Percentiles rank a stretch among this genome's conserved stretches.
Evolutionary conservation across 2,797 vertebrate species (phyloP).

Genomic region (Sus cebifrons): DNA sequence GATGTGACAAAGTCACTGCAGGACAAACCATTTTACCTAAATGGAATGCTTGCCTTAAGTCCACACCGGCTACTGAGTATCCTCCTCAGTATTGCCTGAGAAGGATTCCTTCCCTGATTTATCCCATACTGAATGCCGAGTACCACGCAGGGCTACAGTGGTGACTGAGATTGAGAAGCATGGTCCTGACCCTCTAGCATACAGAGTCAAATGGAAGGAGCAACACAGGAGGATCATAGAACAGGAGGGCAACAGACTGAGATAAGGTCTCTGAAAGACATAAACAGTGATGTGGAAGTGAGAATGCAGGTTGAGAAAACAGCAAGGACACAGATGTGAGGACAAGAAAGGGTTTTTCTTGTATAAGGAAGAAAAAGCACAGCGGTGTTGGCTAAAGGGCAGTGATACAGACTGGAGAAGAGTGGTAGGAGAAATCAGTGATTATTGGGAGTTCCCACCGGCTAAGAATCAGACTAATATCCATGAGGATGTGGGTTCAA

Average conservation of each 20-base stretch:
- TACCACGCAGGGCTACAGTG: fast-evolving
- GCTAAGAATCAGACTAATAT: no score
- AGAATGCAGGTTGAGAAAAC: not conserved
- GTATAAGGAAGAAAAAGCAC: not conserved
- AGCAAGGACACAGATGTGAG: not conserved
- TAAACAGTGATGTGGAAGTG: not conserved
- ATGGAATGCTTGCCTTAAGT: not conserved
- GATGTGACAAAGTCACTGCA: not conserved
- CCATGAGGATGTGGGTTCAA: no score
- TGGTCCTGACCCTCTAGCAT: not conserved
- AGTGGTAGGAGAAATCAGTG: not conserved
- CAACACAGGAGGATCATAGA: not conserved
- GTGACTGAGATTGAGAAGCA: not conserved
- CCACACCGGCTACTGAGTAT: not conserved
- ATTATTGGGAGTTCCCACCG: no score
- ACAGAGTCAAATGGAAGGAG: not conserved
- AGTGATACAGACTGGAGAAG: not conserved
- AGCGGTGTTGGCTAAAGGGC: not conserved
- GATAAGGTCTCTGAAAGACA: not conserved
- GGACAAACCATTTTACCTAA: not conserved
- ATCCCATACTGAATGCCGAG: fast-evolving
- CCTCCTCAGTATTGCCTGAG: not conserved
- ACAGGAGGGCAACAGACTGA: not conserved
- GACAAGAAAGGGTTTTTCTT: not conserved
- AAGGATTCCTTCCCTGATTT: not conserved